Evolutionary conservation across 23 tunicate genomes (phyloP), one percentile per base, ranked within the genome.

Genomic region (Styela clava): DNA sequence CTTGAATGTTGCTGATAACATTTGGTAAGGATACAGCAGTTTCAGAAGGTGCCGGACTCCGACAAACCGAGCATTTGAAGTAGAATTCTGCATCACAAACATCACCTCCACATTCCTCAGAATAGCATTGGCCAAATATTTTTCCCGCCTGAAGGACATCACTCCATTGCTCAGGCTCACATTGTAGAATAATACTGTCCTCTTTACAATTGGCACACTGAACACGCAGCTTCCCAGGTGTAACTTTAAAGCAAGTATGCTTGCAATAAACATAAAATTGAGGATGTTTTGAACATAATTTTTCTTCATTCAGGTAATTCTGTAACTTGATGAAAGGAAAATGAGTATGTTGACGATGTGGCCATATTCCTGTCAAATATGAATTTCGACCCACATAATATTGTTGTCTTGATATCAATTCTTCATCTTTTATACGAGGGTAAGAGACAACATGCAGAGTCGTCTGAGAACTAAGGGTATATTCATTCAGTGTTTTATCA

Each of bases 191-290:
- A 33, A 76, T 23, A 27, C 62, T 76, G 64, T 76, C 63, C 22
- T 76, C 31, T 26, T 76, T 76, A 52, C 81, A 76, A 29, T 24
- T 44, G 12, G 12, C 21, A 26, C 81, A 76, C 16, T 64, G 81
- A 21, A 76, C 81, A 76, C 81, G 81, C 33, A 76, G 52, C 37
- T 76, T 76, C 21, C 81, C 52, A 22, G 81, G 62, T 35, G 16
- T 44, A 0, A 76, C 81, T 76, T 76, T 22, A 21, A 44, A 36
- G 27, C 81, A 76, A 21, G n/a, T 22, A 27, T 27, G 1, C 37
- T 76, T 76, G 64, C 81, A 76, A 44, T 35, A 76, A 25, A 27
- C 81, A 52, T 44, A 44, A 52, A 44, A 76, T 44, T 52, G 52
- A 26, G 81, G 81, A 67, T 1, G 71, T 25, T 25, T 25, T 25